Evolutionary conservation across 2,113 vertebrate genomes (phyloP), one percentile per base, ranked within the genome.

Genomic region (Vireo altiloquus): DNA sequence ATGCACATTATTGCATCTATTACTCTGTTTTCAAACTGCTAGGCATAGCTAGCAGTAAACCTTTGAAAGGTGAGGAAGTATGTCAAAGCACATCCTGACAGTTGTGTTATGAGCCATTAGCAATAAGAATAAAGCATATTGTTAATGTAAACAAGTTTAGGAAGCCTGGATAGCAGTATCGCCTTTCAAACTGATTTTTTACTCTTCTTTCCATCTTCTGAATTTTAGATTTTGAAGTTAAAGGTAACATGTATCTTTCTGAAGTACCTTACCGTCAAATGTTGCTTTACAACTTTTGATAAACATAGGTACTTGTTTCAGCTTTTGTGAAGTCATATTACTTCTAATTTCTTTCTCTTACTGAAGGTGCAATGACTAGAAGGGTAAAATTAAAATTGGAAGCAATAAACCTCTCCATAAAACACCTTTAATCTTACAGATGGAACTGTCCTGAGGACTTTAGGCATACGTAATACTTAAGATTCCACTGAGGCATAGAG

Each of bases 181-280:
- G 44, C 13, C 18, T 77, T 88, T 81, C 18, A 57, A 27, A 53
- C 10, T 18, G 19, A 52, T 49, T 94, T 81, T 90, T 77, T 14
- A 20, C 11, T 56, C 4, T 30, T 66, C 37, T 71, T 68, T 59
- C 39, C 10, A 3, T 30, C 4, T 37, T 47, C 7, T 0, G 0
- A 24, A 44, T 44, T 71, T 49, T 9, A 63, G 39, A 68, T 76
- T 39, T 87, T 30, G 9, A 52, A 47, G 28, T 68, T 53, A 64
- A 39, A 54, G 16, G 10, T 70, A 69, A 19, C 14, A 21, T 19
- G 5, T 12, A 21, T 50, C 30, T 85, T 60, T 78, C 59, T 2
- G 2, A 84, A 81, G 25, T 15, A 46, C 6, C 11, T n/a, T 83
- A 4, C 11, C 35, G 2, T 50, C 20, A 65, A 57, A 50, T 57